Evolutionary conservation across 2,888 invertebrate genomes (phyloP).

Genomic region (Chorisops tibialis): DNA sequence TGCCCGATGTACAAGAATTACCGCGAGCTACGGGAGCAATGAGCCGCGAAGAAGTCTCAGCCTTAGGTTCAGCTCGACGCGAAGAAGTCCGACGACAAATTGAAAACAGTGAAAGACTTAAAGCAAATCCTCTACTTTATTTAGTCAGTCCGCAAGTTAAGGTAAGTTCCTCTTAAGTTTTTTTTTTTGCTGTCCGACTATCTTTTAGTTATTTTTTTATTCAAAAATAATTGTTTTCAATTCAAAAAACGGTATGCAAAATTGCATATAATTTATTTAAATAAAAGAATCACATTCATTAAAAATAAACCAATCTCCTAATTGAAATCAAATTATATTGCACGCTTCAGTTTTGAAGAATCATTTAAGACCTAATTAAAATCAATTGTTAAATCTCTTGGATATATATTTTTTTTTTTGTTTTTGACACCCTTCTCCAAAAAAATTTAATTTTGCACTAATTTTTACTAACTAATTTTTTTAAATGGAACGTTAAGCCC

Average conservation of each 20-base stretch:
- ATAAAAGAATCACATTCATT: not conserved
- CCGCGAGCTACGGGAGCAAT: constrained; percentile 78
- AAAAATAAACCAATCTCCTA: not conserved
- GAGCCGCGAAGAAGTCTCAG: constrained; percentile 93
- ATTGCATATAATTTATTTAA: not conserved
- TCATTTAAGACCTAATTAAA: too few relatives aligned
- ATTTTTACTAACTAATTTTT: too few relatives aligned
- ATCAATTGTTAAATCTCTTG: too few relatives aligned
- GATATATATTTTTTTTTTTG: not conserved
- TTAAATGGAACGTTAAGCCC: too few relatives aligned
- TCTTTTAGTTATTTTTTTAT: constrained; percentile 1
- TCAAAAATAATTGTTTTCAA: not conserved
- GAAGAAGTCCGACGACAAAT: constrained; percentile 90
- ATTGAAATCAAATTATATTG: not conserved
- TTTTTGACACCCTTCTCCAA: not conserved
- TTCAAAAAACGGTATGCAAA: not conserved
- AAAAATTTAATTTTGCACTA: not conserved
- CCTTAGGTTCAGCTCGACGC: constrained; percentile 87
- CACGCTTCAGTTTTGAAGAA: constrained; percentile 1
- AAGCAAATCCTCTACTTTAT: constrained; percentile 92
- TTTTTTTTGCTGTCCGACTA: constrained; percentile 12
- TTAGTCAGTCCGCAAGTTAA: constrained; percentile 96
- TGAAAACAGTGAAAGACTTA: constrained; percentile 86
- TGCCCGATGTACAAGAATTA: constrained; percentile 89
- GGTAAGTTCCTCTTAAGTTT: too few relatives aligned